Percentiles rank a stretch among this genome's conserved stretches.
Conservation (phyloP, 1,140 invertebrate species). For the Andrena cerasifolii region DNA sequence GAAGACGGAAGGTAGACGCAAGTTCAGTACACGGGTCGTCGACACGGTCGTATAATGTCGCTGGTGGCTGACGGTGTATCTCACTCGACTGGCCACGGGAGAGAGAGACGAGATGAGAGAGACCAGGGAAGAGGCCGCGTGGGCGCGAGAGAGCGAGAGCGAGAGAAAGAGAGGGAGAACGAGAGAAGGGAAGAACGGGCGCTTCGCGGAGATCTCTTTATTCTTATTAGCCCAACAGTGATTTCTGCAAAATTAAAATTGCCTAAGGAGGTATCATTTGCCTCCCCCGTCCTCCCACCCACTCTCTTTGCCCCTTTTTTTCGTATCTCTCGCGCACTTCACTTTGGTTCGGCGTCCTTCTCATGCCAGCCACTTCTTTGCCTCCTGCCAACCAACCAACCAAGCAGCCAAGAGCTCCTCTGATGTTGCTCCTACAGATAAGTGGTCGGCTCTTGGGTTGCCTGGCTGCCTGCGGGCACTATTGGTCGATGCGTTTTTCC, state of each 20-base stretch:
- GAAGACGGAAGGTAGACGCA: constrained; percentile 60
- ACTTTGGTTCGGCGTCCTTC: constrained; percentile 77
- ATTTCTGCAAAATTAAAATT: constrained; percentile 82
- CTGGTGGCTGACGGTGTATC: constrained; percentile 66
- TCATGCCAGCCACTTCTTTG: constrained; percentile 78
- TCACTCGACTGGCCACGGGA: constrained; percentile 57
- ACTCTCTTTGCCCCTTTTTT: constrained; percentile 54
- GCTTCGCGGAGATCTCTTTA: constrained; percentile 75
- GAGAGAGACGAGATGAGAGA: constrained; percentile 26
- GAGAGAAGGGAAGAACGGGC: constrained; percentile 27
- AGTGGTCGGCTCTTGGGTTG: constrained; percentile 78
- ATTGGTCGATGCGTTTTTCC: constrained; percentile 76
- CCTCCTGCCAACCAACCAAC: constrained; percentile 74
- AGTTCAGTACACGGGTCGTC: constrained; percentile 64
- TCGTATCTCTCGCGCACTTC: constrained; percentile 73
- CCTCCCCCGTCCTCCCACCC: constrained; percentile 67
- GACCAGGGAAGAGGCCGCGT: constrained; percentile 7
- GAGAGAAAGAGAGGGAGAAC: constrained; percentile 9
- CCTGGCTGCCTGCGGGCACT: constrained; percentile 73
- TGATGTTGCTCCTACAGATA: constrained; percentile 80
- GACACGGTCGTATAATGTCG: constrained; percentile 69
- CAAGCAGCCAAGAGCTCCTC: constrained; percentile 77
- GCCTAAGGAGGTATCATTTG: constrained; percentile 81
- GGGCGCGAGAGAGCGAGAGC: neutral
- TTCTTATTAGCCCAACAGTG: constrained; percentile 82